Evolutionary conservation across 2,113 vertebrate species (phyloP).

Genomic region (Platycercus adscitus): DNA sequence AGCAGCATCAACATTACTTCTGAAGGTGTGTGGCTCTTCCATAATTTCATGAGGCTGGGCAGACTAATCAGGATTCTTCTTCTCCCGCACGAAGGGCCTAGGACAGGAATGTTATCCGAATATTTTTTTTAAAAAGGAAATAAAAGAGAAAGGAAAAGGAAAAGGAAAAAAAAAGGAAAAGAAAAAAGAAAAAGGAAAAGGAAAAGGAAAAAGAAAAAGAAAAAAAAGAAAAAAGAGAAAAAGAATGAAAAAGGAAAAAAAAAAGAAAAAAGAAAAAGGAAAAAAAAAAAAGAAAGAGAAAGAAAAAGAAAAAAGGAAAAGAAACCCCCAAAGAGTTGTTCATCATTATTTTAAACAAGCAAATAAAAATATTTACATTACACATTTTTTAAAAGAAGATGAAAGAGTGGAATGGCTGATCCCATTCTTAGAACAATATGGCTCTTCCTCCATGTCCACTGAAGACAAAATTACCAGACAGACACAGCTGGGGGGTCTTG

Average conservation of each 20-base stretch:
- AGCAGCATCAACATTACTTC: neutral
- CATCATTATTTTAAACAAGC: neutral
- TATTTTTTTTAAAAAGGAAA: neutral
- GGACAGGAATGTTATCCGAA: neutral
- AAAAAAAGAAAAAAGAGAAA: neutral
- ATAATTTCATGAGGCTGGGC: neutral
- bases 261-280: neutral
- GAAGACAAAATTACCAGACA: neutral
- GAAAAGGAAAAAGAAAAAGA: neutral
- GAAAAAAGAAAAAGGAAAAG: neutral
- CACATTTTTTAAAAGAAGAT: neutral
- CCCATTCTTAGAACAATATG: neutral
- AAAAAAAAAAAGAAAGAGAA: accelerated
- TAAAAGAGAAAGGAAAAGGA: too few relatives aligned
- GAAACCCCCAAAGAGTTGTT: accelerated
- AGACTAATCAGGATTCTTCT: neutral
- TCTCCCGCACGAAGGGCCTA: neutral
- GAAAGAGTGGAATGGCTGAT: neutral
- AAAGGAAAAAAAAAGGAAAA: neutral
- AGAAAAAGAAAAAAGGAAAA: accelerated
- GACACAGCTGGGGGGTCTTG: accelerated
- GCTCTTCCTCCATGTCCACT: neutral
- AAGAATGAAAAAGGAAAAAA: neutral
- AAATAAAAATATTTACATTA: neutral
- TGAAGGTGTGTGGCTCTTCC: neutral